Conservation (phyloP, 2,113 vertebrate species). For the Gymnocephalus cernua region DNA sequence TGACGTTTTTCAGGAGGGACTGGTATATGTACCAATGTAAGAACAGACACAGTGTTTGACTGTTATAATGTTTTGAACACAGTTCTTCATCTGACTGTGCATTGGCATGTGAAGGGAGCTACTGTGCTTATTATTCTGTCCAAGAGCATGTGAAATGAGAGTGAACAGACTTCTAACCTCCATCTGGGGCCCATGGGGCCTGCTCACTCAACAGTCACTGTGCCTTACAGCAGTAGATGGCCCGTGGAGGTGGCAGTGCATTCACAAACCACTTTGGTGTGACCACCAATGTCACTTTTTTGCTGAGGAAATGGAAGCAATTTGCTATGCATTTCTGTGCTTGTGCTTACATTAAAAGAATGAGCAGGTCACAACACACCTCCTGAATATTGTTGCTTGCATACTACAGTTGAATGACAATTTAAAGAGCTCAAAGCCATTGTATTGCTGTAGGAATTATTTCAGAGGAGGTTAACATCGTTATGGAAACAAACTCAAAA, state of each 20-base stretch:
- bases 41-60: not conserved
- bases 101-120: conserved; percentile 1
- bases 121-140: conserved; percentile 46
- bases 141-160: conserved; percentile 53
- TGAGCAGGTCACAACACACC: conserved; percentile 32
- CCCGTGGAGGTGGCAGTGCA: conserved; percentile 35
- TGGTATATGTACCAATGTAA: not conserved
- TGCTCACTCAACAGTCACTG: conserved; percentile 30
- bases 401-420: conserved; percentile 39
- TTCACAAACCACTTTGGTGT: conserved; percentile 55
- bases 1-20: no score
- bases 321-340: conserved; percentile 31
- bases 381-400: conserved; percentile 24
- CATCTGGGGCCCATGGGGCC: conserved; percentile 16
- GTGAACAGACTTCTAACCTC: conserved; percentile 58
- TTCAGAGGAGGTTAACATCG: conserved; percentile 4
- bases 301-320: conserved; percentile 18
- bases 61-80: not conserved
- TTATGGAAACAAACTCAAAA: not conserved
- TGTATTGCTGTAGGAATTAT: not conserved
- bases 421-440: conserved; percentile 28
- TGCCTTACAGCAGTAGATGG: conserved; percentile 44
- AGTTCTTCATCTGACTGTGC: conserved; percentile 12
- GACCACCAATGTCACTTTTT: conserved; percentile 58
- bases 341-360: conserved; percentile 54